Base-by-base conservation (phyloP, 2,888 invertebrate genomes). In the Tinea pellionella region DNA sequence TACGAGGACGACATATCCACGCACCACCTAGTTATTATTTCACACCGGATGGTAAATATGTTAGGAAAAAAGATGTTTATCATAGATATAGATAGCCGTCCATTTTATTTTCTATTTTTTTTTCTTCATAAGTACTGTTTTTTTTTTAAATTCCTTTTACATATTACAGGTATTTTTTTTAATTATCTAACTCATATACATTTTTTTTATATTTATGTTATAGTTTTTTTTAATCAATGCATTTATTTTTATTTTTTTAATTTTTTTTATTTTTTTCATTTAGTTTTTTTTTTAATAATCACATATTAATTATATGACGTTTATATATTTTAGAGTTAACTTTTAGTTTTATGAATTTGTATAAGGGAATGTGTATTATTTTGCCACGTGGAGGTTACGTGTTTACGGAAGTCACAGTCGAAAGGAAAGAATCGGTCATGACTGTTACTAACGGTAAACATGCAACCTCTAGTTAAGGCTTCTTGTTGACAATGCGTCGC, bases 31-130 rank as follows among this genome's bases (percentile, higher is more conserved):
- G 77, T 66, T 87, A 86, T 64, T 85, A 86, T 65, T 83, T 83
- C 68, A 87, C 87, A 1, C 79, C 81, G 1, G 87, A 87, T 61
- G 87, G 87, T 64, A 86, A 87, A 70, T 88, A 88, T 63, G 86
- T 86, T 2, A 70, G 87, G 56, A 78, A 82, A 65, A 87, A 87
- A 65, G 87, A 87, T 64, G 78, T 82, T 9, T 87, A 87, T 63
- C 81, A 85, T 63, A 71, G 84, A 63, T 86, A 87, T 65, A 85
- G 84, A 73, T 86, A 87, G 78, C 78, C 43, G 43, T 57, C n/a
- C 30, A 56, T 29, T 32, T 32, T 57, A 12, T 55, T 57, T 30
- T 13, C 32, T 15, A 32, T 3, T 32, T 32, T 32, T 24, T 55
- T 19, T 55, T 55, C 19, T 55, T 24, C n/a, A 9, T 18, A 55